Percentiles rank a stretch among this genome's conserved stretches.
These are phyloP conservation scores for Corydoras sp. DNA, from an alignment of 2,113 vertebrate genomes.

Conservation along the genomic window DNA sequence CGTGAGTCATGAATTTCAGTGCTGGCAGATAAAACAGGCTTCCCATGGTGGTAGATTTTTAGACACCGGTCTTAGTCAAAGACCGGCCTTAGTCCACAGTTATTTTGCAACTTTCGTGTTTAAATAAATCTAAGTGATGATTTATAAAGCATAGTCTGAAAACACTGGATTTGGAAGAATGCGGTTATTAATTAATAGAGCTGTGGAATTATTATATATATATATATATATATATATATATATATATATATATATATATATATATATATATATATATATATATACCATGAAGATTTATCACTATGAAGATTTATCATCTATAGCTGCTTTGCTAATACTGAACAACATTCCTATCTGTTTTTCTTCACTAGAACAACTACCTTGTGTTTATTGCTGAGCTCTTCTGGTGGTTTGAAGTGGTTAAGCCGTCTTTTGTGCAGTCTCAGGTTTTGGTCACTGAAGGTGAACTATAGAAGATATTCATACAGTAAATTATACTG, in stretches of 20 bases:
- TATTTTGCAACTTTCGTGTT: background rate
- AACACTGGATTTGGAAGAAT: background rate
- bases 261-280: no score
- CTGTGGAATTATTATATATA: conserved; percentile 49
- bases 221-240: no score
- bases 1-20: conserved; percentile 49
- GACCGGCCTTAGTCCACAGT: background rate
- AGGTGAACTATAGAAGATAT: conserved; percentile 52
- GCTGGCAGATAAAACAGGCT: conserved; percentile 12
- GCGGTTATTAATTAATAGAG: no score
- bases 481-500: no score
- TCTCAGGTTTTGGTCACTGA: conserved; percentile 72
- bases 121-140: conserved; percentile 6
- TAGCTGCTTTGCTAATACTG: background rate
- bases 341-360: conserved; percentile 9
- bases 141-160: background rate
- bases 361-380: conserved; percentile 81
- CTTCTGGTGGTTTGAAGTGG: conserved; percentile 96
- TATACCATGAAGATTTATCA: conserved; percentile 24
- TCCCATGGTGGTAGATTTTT: conserved; percentile 26
- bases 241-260: no score
- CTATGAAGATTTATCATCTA: background rate
- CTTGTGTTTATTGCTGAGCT: conserved; percentile 96
- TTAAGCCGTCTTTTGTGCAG: conserved; percentile 90
- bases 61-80: background rate